A percentile compares a stretch with the other conserved stretches of the same genome.
Evolutionary conservation across 2,888 invertebrate genomes (phyloP).

Genomic region (Polydrusus tereticollis): DNA sequence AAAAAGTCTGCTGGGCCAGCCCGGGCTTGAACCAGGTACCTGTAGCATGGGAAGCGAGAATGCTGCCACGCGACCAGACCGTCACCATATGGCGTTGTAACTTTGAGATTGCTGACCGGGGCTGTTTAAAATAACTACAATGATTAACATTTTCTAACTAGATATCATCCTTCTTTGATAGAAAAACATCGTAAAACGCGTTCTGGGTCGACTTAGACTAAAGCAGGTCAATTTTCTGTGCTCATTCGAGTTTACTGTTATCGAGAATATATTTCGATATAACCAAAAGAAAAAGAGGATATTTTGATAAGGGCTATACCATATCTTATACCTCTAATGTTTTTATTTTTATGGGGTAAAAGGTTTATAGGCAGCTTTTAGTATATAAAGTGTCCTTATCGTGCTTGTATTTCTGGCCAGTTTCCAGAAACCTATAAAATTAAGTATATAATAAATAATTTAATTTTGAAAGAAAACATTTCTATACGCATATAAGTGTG

Average conservation of each 20-base stretch:
- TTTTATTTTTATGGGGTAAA: constrained; percentile 11
- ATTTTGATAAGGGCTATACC: constrained; percentile 1
- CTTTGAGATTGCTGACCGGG: too few species aligned
- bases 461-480: too few species aligned
- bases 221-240: constrained; percentile 21
- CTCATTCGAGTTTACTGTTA: constrained; percentile 24
- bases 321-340: constrained; percentile 17
- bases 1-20: too few species aligned
- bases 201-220: constrained; percentile 3
- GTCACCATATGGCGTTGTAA: too few species aligned
- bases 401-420: too few species aligned
- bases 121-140: too few species aligned
- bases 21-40: too few species aligned
- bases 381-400: background rate
- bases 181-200: constrained; percentile 20
- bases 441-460: too few species aligned
- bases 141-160: constrained; percentile 7
- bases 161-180: background rate
- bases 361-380: background rate
- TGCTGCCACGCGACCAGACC: too few species aligned
- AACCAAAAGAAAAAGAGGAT: background rate
- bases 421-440: too few species aligned
- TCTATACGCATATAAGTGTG: too few species aligned
- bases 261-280: constrained; percentile 12
- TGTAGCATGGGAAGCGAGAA: too few species aligned